phyloP scores from a whole-genome alignment of 1,140 invertebrate species.

The Aphelenchoides besseyi region DNA sequence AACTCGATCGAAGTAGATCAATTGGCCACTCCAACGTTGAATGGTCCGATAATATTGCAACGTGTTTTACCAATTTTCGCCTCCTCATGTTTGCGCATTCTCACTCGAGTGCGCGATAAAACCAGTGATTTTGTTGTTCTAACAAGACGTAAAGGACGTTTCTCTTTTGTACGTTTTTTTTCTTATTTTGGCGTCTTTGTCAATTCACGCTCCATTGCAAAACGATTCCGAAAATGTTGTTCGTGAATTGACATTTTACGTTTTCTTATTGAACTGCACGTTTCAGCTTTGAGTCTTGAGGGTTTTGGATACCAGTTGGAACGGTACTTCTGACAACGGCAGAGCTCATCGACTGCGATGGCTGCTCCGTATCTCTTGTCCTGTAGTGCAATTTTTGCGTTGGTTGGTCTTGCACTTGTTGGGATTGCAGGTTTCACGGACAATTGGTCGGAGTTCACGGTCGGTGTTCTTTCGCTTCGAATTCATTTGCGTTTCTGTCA shows the following conservation, averaged over 20 bases:
- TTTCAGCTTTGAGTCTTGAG: too few relatives aligned
- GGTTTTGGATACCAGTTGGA: too few relatives aligned
- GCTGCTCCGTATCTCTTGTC: constrained; percentile 14
- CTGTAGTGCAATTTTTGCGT: constrained; percentile 28
- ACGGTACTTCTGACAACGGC: background rate
- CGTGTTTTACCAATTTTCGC: background rate
- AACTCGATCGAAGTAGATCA: too few relatives aligned
- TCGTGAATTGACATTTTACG: background rate
- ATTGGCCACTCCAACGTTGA: too few relatives aligned
- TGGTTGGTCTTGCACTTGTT: constrained; percentile 43
- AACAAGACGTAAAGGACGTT: background rate
- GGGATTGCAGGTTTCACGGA: constrained; percentile 36
- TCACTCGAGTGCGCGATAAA: constrained; percentile 1
- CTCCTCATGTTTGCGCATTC: constrained; percentile 3
- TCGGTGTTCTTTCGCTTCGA: constrained; percentile 29
- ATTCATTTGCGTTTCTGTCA: constrained; percentile 2
- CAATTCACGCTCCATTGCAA: background rate
- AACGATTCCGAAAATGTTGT: too few relatives aligned
- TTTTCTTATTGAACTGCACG: background rate
- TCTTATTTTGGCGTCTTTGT: background rate
- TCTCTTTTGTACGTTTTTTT: background rate
- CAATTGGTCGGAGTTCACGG: constrained; percentile 47
- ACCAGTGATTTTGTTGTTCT: background rate
- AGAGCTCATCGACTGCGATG: constrained; percentile 3
- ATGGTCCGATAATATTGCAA: too few relatives aligned